Evolutionary conservation across 2,113 vertebrate species (phyloP), one percentile per base, ranked within the genome.

Genomic region (Orientallactaga bullata): DNA sequence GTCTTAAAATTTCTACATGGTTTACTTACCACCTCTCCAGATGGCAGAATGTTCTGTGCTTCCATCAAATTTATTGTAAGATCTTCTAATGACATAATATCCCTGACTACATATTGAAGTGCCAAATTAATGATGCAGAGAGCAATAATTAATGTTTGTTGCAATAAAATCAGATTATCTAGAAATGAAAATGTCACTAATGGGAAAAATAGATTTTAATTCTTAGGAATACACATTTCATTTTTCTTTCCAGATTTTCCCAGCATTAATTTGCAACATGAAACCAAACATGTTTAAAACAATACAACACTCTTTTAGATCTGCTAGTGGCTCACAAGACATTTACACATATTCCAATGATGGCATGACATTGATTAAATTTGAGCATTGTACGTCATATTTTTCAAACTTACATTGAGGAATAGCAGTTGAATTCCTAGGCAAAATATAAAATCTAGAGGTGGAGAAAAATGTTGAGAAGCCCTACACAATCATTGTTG

Each of bases 401-500:
- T 89, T 80, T 87, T 55, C n/a, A 73, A 89, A 96, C 89, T 88
- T 73, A 86, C 28, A 65, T 3, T 85, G 63, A 82, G 3, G 91
- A 74, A 32, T 32, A 80, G 5, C 26, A 30, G 9, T 63, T 94
- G 71, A 89, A 85, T 79, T 89, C 30, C 35, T 35, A 90, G n/a
- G 21, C 18, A 69, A 73, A 42, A 47, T 71, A 85, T 60, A 94
- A 74, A 2, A 94, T 0, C 20, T 82, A 84, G 2, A 16, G 24
- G 39, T 79, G 42, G 20, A 23, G 15, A 78, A 12, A 63, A 28
- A 42, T 60, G 3, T 13, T 63, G 26, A 88, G 21, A 81, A 35
- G 3, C 6, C 1, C 3, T 9, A 35, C 0, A 39, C 12, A 65
- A 10, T 69, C 1, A 47, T 65, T n/a, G 18, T 3, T 20, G 17